Conservation (phyloP, 2,888 invertebrate species). For the Trilocha varians region DNA sequence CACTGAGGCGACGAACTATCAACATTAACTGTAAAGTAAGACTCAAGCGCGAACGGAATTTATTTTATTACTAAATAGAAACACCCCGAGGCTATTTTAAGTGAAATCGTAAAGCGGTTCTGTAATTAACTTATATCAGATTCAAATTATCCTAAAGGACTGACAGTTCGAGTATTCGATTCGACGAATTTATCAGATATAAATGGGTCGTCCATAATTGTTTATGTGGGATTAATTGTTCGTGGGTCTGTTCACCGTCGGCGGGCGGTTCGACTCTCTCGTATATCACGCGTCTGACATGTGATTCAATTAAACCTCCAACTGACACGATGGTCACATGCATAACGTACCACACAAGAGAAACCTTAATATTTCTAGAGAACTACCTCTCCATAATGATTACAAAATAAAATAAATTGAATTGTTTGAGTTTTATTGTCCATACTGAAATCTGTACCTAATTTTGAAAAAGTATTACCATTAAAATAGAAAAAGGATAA, state of each 20-base stretch:
- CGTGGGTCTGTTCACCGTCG: constrained; percentile 35
- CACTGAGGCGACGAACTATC: too few relatives aligned
- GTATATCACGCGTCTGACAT: constrained; percentile 50
- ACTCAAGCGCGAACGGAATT: constrained; percentile 10
- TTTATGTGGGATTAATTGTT: constrained; percentile 57
- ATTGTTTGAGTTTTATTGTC: too few relatives aligned
- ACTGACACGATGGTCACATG: constrained; percentile 33
- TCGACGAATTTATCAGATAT: constrained; percentile 49
- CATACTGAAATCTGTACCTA: too few relatives aligned
- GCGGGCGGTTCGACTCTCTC: constrained; percentile 31
- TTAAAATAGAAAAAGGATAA: too few relatives aligned
- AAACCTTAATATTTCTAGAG: constrained; percentile 1
- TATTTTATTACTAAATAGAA: constrained; percentile 36
- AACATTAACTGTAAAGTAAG: constrained; percentile 28
- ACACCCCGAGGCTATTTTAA: constrained; percentile 42
- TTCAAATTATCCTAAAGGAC: constrained; percentile 37
- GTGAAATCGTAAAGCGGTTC: constrained; percentile 49
- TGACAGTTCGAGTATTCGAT: constrained; percentile 28
- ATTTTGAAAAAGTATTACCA: too few relatives aligned
- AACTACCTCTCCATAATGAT: too few relatives aligned
- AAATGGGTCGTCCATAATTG: constrained; percentile 51
- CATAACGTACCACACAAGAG: constrained; percentile 17
- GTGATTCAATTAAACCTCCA: constrained; percentile 57
- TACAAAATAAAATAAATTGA: too few relatives aligned
- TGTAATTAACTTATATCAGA: constrained; percentile 38